Evolutionary conservation across 1,140 invertebrate species (phyloP).

Genomic region (Megalonaias nervosa): DNA sequence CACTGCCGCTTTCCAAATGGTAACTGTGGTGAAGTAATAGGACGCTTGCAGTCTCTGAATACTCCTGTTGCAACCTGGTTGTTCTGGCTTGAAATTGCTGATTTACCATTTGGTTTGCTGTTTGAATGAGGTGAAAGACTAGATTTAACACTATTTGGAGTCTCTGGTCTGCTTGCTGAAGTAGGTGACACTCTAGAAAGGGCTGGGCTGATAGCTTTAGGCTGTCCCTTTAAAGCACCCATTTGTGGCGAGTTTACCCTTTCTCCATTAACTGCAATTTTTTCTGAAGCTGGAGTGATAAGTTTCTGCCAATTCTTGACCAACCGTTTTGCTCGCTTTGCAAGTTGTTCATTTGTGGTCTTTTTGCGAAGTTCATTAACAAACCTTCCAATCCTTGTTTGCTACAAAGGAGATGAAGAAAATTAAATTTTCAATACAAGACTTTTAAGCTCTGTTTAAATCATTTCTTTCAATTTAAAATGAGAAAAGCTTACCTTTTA

Average conservation of each 20-base stretch:
- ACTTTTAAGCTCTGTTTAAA: background rate
- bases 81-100: slow-evolving; percentile 12
- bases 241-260: slow-evolving; percentile 28
- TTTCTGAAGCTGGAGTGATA: slow-evolving; percentile 69
- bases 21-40: slow-evolving; percentile 24
- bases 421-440: background rate
- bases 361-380: slow-evolving; percentile 92
- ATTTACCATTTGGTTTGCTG: slow-evolving; percentile 14
- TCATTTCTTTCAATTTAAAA: no score
- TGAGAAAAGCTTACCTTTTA: no score
- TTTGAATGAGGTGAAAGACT: slow-evolving; percentile 42
- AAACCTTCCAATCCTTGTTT: slow-evolving; percentile 91
- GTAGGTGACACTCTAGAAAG: slow-evolving; percentile 32
- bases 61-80: slow-evolving; percentile 29
- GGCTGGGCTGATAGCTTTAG: slow-evolving; percentile 20
- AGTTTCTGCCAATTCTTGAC: slow-evolving; percentile 92
- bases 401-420: slow-evolving; percentile 72
- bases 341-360: slow-evolving; percentile 83
- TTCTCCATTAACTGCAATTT: slow-evolving; percentile 49
- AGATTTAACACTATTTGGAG: slow-evolving; percentile 41
- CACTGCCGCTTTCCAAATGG: slow-evolving; percentile 16
- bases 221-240: slow-evolving; percentile 36
- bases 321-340: slow-evolving; percentile 90
- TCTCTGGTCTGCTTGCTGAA: slow-evolving; percentile 15
- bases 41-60: slow-evolving; percentile 11